phyloP scores from a whole-genome alignment of 2,888 invertebrate genomes.

The Callimorpha dominula region DNA sequence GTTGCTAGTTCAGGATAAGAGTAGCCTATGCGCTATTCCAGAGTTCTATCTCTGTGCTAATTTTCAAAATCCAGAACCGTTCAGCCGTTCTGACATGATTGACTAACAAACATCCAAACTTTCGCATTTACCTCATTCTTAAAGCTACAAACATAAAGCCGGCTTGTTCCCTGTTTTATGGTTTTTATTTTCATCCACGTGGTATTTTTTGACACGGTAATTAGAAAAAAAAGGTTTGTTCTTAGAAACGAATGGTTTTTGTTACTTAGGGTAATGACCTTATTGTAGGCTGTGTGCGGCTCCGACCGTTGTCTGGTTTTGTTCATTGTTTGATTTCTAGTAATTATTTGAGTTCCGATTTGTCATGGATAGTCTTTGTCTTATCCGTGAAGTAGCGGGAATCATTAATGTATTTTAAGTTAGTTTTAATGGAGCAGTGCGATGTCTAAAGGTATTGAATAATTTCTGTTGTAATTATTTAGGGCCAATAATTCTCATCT shows the following conservation, averaged over 20 bases:
- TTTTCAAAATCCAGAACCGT: too few relatives aligned
- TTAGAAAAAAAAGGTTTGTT: conserved; percentile 26
- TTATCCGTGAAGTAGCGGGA: conserved; percentile 3
- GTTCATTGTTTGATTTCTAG: conserved; percentile 18
- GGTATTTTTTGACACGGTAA: conserved; percentile 25
- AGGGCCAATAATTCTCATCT: too few relatives aligned
- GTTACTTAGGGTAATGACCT: conserved; percentile 27
- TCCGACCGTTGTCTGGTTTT: conserved; percentile 17
- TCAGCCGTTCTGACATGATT: too few relatives aligned
- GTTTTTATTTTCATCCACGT: conserved; percentile 7
- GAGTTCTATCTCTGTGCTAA: too few relatives aligned
- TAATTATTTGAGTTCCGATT: conserved; percentile 21
- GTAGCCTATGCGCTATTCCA: too few relatives aligned
- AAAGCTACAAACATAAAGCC: not conserved
- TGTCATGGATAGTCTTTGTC: conserved; percentile 10
- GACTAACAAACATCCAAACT: too few relatives aligned
- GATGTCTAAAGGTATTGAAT: too few relatives aligned
- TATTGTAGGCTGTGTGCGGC: conserved; percentile 23
- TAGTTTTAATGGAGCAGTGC: not conserved
- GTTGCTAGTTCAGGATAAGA: too few relatives aligned
- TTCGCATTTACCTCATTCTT: not conserved
- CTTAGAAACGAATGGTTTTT: conserved; percentile 25
- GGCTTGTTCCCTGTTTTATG: conserved; percentile 2
- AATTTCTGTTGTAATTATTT: too few relatives aligned
- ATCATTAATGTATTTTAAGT: not conserved